These are phyloP conservation scores for Mycogona germanica DNA, from an alignment of 2,888 invertebrate genomes.

Conservation along the genomic window DNA sequence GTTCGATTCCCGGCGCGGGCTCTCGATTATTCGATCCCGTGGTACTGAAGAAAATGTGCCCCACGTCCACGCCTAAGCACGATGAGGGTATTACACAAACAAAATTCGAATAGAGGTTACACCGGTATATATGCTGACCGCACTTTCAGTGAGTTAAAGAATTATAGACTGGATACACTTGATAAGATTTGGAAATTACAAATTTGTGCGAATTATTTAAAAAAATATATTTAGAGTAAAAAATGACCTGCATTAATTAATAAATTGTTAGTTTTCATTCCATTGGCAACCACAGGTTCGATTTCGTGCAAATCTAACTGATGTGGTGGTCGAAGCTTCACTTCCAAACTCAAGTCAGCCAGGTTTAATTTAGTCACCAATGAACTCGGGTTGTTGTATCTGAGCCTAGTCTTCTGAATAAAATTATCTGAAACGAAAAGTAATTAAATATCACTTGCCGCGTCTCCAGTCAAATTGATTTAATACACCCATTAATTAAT, in stretches of 20 bases:
- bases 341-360: slow-evolving; percentile 27
- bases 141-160: too few species aligned
- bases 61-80: too few species aligned
- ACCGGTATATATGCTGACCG: too few species aligned
- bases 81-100: too few species aligned
- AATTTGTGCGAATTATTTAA: background rate
- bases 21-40: too few species aligned
- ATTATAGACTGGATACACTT: too few species aligned
- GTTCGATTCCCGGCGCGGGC: too few species aligned
- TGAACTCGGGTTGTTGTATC: slow-evolving; percentile 29
- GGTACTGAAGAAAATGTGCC: too few species aligned
- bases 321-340: slow-evolving; percentile 29
- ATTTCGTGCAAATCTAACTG: slow-evolving; percentile 24
- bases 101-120: too few species aligned
- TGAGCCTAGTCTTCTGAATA: slow-evolving; percentile 27
- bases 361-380: slow-evolving; percentile 28
- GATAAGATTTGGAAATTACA: too few species aligned
- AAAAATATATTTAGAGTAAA: background rate
- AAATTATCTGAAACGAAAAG: slow-evolving; percentile 18
- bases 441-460: background rate
- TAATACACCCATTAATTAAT: background rate
- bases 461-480: background rate
- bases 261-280: background rate
- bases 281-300: slow-evolving; percentile 4
- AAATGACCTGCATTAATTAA: slow-evolving; percentile 1